Evolutionary conservation across 2,113 vertebrate genomes (phyloP).

Genomic region (Caloenas nicobarica): DNA sequence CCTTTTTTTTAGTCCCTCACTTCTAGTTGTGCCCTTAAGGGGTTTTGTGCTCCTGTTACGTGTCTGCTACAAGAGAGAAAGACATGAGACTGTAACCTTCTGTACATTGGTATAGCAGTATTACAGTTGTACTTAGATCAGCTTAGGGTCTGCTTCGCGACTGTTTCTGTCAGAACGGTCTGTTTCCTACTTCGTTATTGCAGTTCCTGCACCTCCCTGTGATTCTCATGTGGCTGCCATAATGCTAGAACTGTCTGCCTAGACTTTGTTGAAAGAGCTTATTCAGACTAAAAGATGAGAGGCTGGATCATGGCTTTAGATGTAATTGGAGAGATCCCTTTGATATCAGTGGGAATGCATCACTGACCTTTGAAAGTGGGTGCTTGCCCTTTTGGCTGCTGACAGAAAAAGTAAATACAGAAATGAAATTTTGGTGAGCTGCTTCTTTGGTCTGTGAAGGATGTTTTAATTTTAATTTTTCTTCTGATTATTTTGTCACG

Average conservation of each 20-base stretch:
- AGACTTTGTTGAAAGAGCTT: not conserved
- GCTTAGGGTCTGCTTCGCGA: not conserved
- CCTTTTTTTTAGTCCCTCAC: not conserved
- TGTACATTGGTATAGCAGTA: not conserved
- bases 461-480: not conserved
- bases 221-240: constrained; percentile 29
- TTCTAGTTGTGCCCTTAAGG: not conserved
- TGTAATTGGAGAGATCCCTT: not conserved
- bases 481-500: not conserved
- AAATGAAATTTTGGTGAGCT: not conserved
- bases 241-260: not conserved
- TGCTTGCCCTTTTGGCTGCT: not conserved
- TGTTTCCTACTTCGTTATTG: not conserved
- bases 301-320: not conserved
- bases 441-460: not conserved
- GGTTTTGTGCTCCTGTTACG: not conserved
- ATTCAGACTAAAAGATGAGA: not conserved
- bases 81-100: not conserved
- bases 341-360: not conserved
- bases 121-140: not conserved
- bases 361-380: not conserved
- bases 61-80: not conserved
- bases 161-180: not conserved
- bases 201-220: not conserved
- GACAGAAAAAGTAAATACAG: not conserved